A percentile compares a stretch with the other conserved stretches of the same genome.
These are phyloP conservation scores for Theonella swinhoei DNA, from an alignment of 37 sponge, comb jelly and placozoan species.

Conservation along the genomic window DNA sequence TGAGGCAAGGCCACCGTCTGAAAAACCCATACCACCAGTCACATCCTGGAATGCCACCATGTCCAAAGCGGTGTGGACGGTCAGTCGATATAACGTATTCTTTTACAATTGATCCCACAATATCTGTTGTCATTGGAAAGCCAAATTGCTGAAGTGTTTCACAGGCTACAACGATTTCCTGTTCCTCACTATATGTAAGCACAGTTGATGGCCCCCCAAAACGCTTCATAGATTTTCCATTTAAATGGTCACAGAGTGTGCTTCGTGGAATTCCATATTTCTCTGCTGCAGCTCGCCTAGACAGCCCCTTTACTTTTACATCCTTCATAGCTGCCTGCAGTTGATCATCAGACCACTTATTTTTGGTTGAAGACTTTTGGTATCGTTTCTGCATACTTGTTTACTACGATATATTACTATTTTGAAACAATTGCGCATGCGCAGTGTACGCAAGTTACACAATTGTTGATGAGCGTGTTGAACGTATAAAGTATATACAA, in stretches of 20 bases:
- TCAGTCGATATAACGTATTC: conserved; percentile 31
- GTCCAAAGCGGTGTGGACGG: conserved; percentile 26
- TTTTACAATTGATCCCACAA: conserved; percentile 41
- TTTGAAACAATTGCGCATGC: too few relatives aligned
- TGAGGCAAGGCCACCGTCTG: conserved; percentile 36
- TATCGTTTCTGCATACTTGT: too few relatives aligned
- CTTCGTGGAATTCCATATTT: conserved; percentile 31
- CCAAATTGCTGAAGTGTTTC: conserved; percentile 63
- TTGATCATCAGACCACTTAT: too few relatives aligned
- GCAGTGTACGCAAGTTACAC: too few relatives aligned
- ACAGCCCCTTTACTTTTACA: too few relatives aligned
- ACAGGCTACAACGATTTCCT: conserved; percentile 45
- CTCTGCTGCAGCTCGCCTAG: too few relatives aligned
- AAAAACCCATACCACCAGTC: conserved; percentile 62
- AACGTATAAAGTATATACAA: too few relatives aligned
- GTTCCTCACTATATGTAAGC: conserved; percentile 35
- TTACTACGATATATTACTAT: too few relatives aligned
- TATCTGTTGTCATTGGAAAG: conserved; percentile 44
- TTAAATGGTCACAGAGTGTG: conserved; percentile 40
- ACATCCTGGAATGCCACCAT: conserved; percentile 36
- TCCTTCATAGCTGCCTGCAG: too few relatives aligned
- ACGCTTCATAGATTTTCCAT: background rate
- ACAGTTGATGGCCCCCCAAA: conserved; percentile 45
- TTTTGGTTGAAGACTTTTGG: too few relatives aligned
- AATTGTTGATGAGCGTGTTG: too few relatives aligned